Conservation (phyloP, 2,113 vertebrate species). For the Sturnira hondurensis region DNA sequence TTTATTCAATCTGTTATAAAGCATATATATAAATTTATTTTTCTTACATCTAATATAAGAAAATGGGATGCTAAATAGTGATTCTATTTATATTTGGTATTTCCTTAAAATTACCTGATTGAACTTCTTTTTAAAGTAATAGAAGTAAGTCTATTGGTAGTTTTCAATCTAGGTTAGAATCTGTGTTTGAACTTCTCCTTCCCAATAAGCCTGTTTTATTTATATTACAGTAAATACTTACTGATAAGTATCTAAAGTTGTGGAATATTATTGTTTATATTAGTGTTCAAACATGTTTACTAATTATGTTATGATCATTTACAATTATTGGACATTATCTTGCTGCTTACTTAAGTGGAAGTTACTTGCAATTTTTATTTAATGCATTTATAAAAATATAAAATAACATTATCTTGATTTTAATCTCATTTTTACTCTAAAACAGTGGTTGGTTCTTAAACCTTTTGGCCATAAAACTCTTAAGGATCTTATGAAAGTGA, state of each 20-base stretch:
- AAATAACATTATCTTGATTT: background rate
- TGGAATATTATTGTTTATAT: background rate
- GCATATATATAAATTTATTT: conserved; percentile 4
- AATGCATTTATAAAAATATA: background rate
- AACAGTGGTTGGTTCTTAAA: background rate
- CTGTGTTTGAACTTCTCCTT: background rate
- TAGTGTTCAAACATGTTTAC: background rate
- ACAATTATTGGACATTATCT: background rate
- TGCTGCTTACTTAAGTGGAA: background rate
- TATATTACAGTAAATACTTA: background rate
- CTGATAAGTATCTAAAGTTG: background rate
- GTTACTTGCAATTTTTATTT: background rate
- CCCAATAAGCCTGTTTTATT: background rate
- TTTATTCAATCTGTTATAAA: conserved; percentile 28
- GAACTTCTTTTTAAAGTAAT: background rate
- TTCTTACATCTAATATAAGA: background rate
- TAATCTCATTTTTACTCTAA: background rate
- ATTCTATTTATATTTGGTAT: background rate
- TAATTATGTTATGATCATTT: background rate
- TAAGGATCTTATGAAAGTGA: background rate
- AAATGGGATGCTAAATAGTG: background rate
- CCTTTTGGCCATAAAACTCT: background rate
- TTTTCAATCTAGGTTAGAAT: background rate
- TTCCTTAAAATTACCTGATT: background rate
- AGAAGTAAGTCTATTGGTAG: background rate